Evolutionary conservation across 2,113 vertebrate genomes (phyloP), one percentile per base, ranked within the genome.

Genomic region (Cephalopterus ornatus): DNA sequence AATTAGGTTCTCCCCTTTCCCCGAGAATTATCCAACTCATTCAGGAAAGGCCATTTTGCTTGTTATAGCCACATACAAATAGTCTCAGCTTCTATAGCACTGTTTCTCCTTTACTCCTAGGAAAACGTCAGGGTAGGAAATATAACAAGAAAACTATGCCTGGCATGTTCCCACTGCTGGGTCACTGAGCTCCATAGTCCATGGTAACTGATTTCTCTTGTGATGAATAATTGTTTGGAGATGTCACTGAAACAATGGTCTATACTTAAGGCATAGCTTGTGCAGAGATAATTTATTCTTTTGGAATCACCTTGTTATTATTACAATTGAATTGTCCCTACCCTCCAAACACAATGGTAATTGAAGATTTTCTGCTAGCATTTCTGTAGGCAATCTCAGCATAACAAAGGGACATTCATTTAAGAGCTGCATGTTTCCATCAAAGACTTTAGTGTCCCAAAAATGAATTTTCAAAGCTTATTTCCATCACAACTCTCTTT

Each of bases 261-360:
- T 79, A 44, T 33, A 28, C 68, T 47, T 71, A 28, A 83, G 19
- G 67, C 55, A 52, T 62, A 71, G 49, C 75, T 94, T 73, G 21
- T 62, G 50, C 74, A 91, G 84, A 56, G 50, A 56, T 33, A 21
- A 85, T 85, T 86, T 94, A 61, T 73, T 96, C 88, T 89, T 82
- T 77, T 49, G 86, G 71, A 86, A 91, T 47, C 78, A 92, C 68
- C 77, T 96, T 79, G 42, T 81, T 72, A 67, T 84, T 91, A 90
- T 27, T 81, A 88, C 84, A 93, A 90, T 93, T 95, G 94, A 95
- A 66, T 92, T 96, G 88, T 93, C 91, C 88, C 47, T 83, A 81
- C 71, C 37, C 33, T 61, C 39, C 66, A 92, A 84, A 81, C 75
- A 22, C 87, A 50, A 49, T 8, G 39, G 71, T n/a, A 56, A 67